Evolutionary conservation across 2,888 invertebrate species (phyloP).

Genomic region (Limnephilus auricula): DNA sequence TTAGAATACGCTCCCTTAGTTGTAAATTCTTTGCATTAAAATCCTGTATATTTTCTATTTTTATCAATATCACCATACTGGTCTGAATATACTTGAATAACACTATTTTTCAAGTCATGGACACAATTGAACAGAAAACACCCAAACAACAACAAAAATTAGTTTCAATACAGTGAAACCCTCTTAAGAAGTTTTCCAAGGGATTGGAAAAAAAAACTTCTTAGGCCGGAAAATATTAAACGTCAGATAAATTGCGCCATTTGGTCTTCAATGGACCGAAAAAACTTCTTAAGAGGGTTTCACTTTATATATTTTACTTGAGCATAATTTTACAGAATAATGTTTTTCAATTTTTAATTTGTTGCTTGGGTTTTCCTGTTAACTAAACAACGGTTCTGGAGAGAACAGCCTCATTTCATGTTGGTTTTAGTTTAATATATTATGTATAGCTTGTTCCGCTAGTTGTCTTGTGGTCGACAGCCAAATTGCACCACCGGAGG

Average conservation of each 20-base stretch:
- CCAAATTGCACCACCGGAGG: background rate
- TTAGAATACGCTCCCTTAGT: constrained; percentile 23
- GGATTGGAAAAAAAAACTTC: too few relatives aligned
- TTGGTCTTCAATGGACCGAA: too few relatives aligned
- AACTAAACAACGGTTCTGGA: background rate
- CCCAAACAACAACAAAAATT: background rate
- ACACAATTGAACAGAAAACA: background rate
- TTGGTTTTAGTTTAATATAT: background rate
- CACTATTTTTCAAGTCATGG: background rate
- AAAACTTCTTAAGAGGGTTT: too few relatives aligned
- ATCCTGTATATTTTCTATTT: constrained; percentile 20
- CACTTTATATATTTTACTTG: too few relatives aligned
- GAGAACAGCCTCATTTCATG: background rate
- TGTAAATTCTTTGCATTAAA: constrained; percentile 35
- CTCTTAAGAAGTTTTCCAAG: too few relatives aligned
- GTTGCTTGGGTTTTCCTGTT: background rate
- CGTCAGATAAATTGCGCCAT: too few relatives aligned
- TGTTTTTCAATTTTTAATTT: background rate
- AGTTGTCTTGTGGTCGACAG: background rate
- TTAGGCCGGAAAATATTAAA: too few relatives aligned
- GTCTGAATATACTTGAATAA: background rate
- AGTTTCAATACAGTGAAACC: too few relatives aligned
- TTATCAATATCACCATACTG: constrained; percentile 11
- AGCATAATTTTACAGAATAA: background rate
- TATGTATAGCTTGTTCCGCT: background rate